Evolutionary conservation across 23 tunicate species (phyloP).

Genomic region (Trididemnum nubilum): DNA sequence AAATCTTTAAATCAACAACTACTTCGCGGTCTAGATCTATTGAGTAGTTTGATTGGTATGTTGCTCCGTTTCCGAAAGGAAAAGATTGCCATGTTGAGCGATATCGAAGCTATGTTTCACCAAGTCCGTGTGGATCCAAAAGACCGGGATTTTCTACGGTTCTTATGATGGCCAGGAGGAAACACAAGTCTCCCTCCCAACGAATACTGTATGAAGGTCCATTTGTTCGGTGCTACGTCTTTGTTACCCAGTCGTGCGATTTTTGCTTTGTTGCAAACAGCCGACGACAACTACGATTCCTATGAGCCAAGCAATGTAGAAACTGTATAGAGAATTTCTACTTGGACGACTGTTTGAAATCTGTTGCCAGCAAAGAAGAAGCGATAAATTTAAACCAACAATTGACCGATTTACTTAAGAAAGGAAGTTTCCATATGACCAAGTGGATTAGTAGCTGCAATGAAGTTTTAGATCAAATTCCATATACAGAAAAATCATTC

Average conservation of each 20-base stretch:
- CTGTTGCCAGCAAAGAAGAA: background rate
- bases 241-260: background rate
- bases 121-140: background rate
- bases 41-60: background rate
- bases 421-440: background rate
- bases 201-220: background rate
- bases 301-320: background rate
- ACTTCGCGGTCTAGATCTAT: background rate
- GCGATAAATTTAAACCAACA: background rate
- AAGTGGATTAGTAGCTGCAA: conserved; percentile 11
- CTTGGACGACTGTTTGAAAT: conserved; percentile 7
- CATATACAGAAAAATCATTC: background rate
- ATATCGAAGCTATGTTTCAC: conserved; percentile 18
- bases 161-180: conserved; percentile 18
- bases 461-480: background rate
- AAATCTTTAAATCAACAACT: background rate
- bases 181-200: background rate
- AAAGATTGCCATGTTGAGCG: background rate
- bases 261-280: background rate
- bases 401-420: background rate
- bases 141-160: background rate
- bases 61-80: background rate
- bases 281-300: background rate
- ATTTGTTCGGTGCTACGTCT: background rate
- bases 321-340: background rate